A percentile compares a stretch with the other conserved stretches of the same genome.
These are phyloP conservation scores for Lytechinus pictus DNA, from an alignment of 35 echinoderm and acorn worm species.

Conservation along the genomic window DNA sequence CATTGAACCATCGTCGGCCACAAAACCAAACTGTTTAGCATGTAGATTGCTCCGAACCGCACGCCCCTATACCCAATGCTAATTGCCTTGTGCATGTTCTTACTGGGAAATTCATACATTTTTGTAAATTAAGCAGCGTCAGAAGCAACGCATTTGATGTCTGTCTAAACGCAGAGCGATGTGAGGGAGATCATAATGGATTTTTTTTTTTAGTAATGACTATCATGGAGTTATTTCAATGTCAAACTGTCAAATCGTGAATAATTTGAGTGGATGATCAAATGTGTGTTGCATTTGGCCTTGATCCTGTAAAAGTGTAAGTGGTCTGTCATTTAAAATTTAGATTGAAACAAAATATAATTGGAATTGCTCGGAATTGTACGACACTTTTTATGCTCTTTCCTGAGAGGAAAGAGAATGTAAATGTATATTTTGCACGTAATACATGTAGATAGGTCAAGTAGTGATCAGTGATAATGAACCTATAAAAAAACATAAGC, in stretches of 20 bases:
- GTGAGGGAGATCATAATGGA: background rate
- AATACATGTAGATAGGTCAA: too few relatives aligned
- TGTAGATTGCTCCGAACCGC: background rate
- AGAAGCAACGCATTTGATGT: background rate
- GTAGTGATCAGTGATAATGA: too few relatives aligned
- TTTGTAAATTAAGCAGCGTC: background rate
- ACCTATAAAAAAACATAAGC: too few relatives aligned
- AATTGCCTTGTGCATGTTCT: background rate
- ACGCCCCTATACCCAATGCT: background rate
- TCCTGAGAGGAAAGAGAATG: too few relatives aligned
- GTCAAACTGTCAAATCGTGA: background rate
- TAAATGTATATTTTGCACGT: too few relatives aligned
- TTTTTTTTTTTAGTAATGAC: background rate
- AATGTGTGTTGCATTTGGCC: background rate
- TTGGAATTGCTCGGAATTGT: too few relatives aligned
- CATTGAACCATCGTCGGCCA: background rate
- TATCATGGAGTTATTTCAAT: background rate
- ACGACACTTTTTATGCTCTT: too few relatives aligned
- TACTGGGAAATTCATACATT: background rate
- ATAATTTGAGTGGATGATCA: background rate
- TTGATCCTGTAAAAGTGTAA: background rate
- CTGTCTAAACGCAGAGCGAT: background rate
- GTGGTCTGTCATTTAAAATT: too few relatives aligned
- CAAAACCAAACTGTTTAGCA: conserved; percentile 13
- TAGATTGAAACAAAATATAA: too few relatives aligned